phyloP scores from a whole-genome alignment of 2,113 vertebrate genomes.

The Megalops atlanticus region DNA sequence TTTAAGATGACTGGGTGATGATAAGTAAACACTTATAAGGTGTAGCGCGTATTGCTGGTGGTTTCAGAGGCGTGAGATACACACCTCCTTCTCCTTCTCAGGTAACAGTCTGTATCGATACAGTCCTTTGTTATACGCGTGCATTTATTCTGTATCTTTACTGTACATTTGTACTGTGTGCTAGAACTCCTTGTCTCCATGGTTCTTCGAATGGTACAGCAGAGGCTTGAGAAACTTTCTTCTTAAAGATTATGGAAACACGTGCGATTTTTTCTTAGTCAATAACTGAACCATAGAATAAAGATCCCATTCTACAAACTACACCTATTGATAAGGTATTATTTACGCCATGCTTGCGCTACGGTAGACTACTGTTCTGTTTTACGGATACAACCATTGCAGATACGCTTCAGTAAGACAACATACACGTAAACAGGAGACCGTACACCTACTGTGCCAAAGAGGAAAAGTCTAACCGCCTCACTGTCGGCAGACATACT shows the following conservation, averaged over 20 bases:
- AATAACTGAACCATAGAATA: background rate
- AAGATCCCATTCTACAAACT: background rate
- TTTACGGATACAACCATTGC: background rate
- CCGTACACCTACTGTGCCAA: too few relatives aligned
- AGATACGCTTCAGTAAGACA: background rate
- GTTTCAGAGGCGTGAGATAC: background rate
- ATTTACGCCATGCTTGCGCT: background rate
- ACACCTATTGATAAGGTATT: background rate
- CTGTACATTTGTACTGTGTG: background rate
- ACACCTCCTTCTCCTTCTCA: too few relatives aligned
- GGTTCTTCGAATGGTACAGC: too few relatives aligned
- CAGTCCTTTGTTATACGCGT: background rate
- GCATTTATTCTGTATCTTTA: background rate
- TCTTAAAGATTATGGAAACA: background rate
- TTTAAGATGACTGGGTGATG: background rate
- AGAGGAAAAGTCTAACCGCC: background rate
- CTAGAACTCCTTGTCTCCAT: background rate
- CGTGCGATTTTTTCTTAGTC: background rate
- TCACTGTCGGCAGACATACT: background rate
- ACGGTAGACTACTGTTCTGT: background rate
- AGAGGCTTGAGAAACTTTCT: background rate
- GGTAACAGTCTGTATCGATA: background rate
- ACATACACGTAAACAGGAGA: background rate
- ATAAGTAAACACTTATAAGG: background rate
- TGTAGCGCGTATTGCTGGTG: background rate